Evolutionary conservation across 2,797 vertebrate species (phyloP).

Genomic region (Lepus townsendii): DNA sequence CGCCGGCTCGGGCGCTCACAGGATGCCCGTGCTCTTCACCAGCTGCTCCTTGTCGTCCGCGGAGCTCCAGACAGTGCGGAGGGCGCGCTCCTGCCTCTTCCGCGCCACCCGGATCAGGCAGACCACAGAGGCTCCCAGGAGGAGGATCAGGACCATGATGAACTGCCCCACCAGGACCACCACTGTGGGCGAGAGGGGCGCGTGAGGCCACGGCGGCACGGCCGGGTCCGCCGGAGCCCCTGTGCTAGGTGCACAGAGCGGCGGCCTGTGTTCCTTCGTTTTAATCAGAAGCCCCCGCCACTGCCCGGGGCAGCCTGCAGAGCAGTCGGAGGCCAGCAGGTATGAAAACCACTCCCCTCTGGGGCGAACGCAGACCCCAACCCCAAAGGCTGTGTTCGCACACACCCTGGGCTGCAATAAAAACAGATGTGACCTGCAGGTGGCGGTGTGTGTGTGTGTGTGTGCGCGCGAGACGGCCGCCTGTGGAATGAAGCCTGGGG

Average conservation of each 20-base stretch:
- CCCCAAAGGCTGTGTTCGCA: background rate
- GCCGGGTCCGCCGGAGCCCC: background rate
- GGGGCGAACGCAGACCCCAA: background rate
- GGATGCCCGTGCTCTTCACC: conserved; percentile 83
- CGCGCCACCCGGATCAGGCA: conserved; percentile 77
- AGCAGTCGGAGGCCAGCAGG: background rate
- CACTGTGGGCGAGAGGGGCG: conserved; percentile 63
- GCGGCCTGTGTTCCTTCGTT: background rate
- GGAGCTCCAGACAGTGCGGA: conserved; percentile 81
- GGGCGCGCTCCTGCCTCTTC: conserved; percentile 68
- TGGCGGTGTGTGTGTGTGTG: no score
- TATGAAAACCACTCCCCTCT: background rate
- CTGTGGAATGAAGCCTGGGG: no score
- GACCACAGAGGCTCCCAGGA: conserved; percentile 80
- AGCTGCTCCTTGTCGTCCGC: conserved; percentile 87
- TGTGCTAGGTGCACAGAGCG: background rate
- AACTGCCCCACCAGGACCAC: conserved; percentile 81
- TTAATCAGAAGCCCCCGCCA: background rate
- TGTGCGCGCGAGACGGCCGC: background rate
- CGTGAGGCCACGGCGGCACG: no score
- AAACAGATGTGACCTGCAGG: background rate
- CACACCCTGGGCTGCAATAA: background rate
- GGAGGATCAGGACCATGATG: conserved; percentile 76
- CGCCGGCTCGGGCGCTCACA: conserved; percentile 68
- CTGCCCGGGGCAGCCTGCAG: background rate